Conservation (phyloP, 1,140 invertebrate genomes). For the Stegodyphus mimosarum region DNA sequence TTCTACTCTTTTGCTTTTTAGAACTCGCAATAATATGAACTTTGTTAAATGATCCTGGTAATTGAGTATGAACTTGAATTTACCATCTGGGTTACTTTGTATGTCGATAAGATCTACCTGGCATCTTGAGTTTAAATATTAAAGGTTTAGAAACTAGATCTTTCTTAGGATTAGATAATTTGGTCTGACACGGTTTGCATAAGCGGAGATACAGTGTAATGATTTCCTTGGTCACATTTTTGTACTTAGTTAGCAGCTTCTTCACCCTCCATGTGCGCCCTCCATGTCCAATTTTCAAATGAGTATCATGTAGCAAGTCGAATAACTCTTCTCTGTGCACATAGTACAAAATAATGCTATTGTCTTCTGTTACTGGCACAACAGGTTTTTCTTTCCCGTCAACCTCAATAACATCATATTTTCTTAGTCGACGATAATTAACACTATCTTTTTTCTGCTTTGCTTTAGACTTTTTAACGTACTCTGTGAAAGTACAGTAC, state of each 20-base stretch:
- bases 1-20: no score
- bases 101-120: constrained; percentile 48
- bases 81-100: constrained; percentile 28
- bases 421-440: constrained; percentile 38
- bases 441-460: constrained; percentile 25
- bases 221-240: constrained; percentile 15
- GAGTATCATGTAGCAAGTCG: constrained; percentile 37
- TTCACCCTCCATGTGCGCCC: constrained; percentile 7
- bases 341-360: constrained; percentile 42
- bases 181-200: constrained; percentile 50
- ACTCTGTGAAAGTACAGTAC: constrained; percentile 6
- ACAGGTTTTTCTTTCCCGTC: constrained; percentile 25
- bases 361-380: constrained; percentile 54
- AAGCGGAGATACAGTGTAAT: constrained; percentile 46
- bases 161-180: constrained; percentile 50
- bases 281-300: constrained; percentile 51
- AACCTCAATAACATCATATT: constrained; percentile 26
- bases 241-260: no score
- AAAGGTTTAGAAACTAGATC: constrained; percentile 45
- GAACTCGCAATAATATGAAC: no score
- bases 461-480: constrained; percentile 20
- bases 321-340: constrained; percentile 51
- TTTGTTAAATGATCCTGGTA: constrained; percentile 48
- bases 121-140: constrained; percentile 46
- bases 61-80: constrained; percentile 42